phyloP scores from a whole-genome alignment of 2,888 invertebrate species.

The Torymus aiolomorphi region DNA sequence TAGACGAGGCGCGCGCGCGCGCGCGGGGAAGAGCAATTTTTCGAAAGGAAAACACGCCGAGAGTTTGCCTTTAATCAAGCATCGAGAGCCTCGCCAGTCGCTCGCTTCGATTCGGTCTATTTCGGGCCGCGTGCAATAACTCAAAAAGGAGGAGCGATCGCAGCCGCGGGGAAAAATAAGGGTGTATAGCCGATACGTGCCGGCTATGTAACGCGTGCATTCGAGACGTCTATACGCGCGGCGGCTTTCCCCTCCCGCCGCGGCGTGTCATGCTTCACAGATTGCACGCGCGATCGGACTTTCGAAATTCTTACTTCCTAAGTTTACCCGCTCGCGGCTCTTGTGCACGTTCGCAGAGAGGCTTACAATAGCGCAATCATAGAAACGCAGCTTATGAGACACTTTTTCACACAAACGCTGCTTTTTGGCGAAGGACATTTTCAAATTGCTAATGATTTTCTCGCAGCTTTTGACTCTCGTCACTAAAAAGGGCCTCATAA shows the following conservation, averaged over 20 bases:
- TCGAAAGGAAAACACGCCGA: constrained; percentile 25
- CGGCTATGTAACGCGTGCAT: background rate
- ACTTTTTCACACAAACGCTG: too few species aligned
- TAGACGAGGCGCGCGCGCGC: background rate
- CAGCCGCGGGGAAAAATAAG: background rate
- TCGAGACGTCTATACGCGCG: constrained; percentile 11
- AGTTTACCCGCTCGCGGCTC: background rate
- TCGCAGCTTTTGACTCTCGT: too few species aligned
- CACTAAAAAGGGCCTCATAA: too few species aligned
- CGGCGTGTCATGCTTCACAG: constrained; percentile 34
- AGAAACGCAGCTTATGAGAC: too few species aligned
- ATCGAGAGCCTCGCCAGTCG: background rate
- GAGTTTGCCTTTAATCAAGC: constrained; percentile 42
- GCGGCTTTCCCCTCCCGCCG: background rate
- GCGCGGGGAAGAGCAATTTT: background rate
- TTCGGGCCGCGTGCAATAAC: constrained; percentile 17
- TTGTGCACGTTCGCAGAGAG: background rate
- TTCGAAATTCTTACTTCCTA: constrained; percentile 34
- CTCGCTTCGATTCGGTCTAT: constrained; percentile 4
- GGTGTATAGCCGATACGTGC: background rate
- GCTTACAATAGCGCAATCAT: too few species aligned
- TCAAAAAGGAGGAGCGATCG: constrained; percentile 15
- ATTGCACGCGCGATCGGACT: constrained; percentile 8
- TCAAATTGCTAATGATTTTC: too few species aligned
- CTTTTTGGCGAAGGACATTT: too few species aligned